These are phyloP conservation scores for Nasonovia ribisnigri DNA, from an alignment of 2,888 invertebrate genomes.

Conservation along the genomic window DNA sequence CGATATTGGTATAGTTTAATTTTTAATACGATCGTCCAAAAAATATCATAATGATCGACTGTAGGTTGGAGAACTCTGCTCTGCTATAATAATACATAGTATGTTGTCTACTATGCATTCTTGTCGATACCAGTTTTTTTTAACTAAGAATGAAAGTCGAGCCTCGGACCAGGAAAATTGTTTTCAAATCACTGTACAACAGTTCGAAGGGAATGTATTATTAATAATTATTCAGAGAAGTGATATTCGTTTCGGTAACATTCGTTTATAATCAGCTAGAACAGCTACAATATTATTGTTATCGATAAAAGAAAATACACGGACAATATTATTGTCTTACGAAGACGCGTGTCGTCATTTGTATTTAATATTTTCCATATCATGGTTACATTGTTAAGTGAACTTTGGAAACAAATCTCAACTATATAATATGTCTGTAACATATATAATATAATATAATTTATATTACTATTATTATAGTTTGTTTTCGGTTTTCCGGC, in stretches of 20 bases:
- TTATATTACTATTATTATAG: neutral
- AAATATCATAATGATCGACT: too few species aligned
- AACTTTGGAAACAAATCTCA: neutral
- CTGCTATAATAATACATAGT: too few species aligned
- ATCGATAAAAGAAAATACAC: neutral
- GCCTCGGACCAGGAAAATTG: neutral
- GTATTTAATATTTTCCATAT: neutral
- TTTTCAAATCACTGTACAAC: neutral
- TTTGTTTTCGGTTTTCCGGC: neutral
- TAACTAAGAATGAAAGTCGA: neutral
- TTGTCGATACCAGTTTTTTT: neutral
- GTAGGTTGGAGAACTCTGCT: too few species aligned
- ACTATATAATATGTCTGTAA: neutral
- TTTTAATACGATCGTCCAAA: too few species aligned
- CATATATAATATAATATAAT: neutral
- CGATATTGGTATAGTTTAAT: too few species aligned
- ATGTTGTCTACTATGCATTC: neutral
- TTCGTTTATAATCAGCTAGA: neutral
- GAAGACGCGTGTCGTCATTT: neutral
- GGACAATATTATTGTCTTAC: neutral
- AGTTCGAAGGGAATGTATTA: neutral
- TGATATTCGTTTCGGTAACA: neutral
- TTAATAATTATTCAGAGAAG: neutral
- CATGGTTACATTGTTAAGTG: neutral
- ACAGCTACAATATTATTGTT: neutral